phyloP scores from a whole-genome alignment of 2,888 invertebrate species.

The Allacma fusca region DNA sequence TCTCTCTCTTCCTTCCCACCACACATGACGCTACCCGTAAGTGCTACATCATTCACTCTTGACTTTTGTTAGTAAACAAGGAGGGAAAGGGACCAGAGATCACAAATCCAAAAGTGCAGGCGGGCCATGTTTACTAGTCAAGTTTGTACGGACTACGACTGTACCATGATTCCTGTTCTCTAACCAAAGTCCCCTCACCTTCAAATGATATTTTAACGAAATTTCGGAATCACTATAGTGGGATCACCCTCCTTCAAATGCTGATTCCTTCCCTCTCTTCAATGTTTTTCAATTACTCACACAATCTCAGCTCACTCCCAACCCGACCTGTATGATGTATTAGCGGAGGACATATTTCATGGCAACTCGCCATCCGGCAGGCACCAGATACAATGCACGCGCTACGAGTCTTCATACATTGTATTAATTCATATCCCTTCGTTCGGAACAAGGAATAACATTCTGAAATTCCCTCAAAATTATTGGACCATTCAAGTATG shows the following conservation, averaged over 20 bases:
- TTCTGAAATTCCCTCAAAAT: constrained; percentile 5
- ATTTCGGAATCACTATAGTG: background rate
- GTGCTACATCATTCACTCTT: constrained; percentile 41
- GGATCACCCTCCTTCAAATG: background rate
- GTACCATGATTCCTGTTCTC: background rate
- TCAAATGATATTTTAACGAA: background rate
- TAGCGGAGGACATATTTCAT: constrained; percentile 2
- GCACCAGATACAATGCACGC: background rate
- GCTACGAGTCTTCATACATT: background rate
- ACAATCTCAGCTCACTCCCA: background rate
- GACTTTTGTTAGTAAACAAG: constrained; percentile 37
- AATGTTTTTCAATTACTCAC: background rate
- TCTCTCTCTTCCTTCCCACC: background rate
- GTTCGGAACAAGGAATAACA: background rate
- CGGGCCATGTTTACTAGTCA: background rate
- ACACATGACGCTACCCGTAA: constrained; percentile 21
- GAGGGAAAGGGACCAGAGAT: constrained; percentile 5
- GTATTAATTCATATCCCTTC: background rate
- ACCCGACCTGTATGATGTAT: background rate
- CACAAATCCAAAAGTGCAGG: background rate
- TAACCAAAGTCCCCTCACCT: background rate
- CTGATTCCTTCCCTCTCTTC: background rate
- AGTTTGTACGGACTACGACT: background rate
- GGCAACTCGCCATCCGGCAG: constrained; percentile 17
- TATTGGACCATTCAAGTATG: background rate